These are phyloP conservation scores for Delia radicum DNA, from an alignment of 1,140 invertebrate species.

Conservation along the genomic window DNA sequence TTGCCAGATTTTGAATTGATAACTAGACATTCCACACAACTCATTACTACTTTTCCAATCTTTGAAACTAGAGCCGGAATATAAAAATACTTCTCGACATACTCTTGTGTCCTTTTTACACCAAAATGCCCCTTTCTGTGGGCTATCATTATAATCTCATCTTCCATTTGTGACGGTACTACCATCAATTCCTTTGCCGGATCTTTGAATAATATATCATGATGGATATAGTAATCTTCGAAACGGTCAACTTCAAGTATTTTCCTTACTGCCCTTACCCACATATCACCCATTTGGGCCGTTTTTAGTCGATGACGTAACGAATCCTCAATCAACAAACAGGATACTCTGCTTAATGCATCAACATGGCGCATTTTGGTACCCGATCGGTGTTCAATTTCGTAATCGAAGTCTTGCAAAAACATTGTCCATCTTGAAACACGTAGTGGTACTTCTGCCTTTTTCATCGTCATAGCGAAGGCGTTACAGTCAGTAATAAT, in stretches of 20 bases:
- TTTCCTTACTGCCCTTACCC: neutral
- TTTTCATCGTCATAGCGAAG: slow-evolving; percentile 29
- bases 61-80: too few species aligned
- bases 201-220: slow-evolving; percentile 26
- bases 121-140: too few species aligned
- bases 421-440: slow-evolving; percentile 28
- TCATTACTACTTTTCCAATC: too few species aligned
- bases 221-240: slow-evolving; percentile 17
- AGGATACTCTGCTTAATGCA: slow-evolving; percentile 29
- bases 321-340: slow-evolving; percentile 1
- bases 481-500: slow-evolving; percentile 34
- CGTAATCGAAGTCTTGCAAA: slow-evolving; percentile 29
- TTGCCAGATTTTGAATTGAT: too few species aligned
- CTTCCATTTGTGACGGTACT: too few species aligned
- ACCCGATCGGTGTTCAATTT: too few species aligned
- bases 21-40: too few species aligned
- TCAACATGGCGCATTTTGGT: slow-evolving; percentile 30
- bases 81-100: too few species aligned
- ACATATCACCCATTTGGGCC: slow-evolving; percentile 20
- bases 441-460: slow-evolving; percentile 28
- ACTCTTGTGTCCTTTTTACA: too few species aligned
- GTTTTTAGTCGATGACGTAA: slow-evolving; percentile 9
- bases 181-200: too few species aligned
- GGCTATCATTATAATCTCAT: too few species aligned
- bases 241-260: neutral